Percentiles rank a stretch among this genome's conserved stretches.
phyloP scores from a whole-genome alignment of 2,113 vertebrate species.

The Corydoras maculifer region DNA sequence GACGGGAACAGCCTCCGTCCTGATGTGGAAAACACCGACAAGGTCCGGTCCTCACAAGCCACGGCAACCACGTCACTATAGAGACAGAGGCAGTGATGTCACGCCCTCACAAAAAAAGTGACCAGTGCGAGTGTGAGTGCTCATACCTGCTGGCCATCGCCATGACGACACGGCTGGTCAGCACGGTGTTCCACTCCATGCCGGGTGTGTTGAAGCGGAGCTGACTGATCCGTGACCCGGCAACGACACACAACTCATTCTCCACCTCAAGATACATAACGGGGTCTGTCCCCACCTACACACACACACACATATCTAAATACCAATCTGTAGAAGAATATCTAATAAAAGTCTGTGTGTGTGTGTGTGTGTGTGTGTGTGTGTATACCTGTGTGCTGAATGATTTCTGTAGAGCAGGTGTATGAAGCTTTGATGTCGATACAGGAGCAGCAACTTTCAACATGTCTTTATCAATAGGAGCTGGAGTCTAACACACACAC shows the following conservation, averaged over 20 bases:
- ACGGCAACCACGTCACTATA: slow-evolving; percentile 82
- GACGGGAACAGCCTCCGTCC: slow-evolving; percentile 88
- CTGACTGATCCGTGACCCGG: slow-evolving; percentile 82
- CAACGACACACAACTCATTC: slow-evolving; percentile 79
- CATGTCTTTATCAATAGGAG: slow-evolving; percentile 75
- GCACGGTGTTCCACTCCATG: slow-evolving; percentile 83
- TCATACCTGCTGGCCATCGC: slow-evolving; percentile 84
- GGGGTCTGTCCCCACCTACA: slow-evolving; percentile 83
- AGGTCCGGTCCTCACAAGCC: slow-evolving; percentile 82
- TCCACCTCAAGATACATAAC: slow-evolving; percentile 90
- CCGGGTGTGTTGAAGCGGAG: slow-evolving; percentile 85
- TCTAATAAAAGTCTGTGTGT: not conserved
- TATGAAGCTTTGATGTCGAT: slow-evolving; percentile 76
- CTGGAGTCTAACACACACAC: slow-evolving; percentile 54
- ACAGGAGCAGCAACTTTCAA: slow-evolving; percentile 67
- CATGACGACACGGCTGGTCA: slow-evolving; percentile 81
- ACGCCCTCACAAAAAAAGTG: not conserved
- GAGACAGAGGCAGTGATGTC: not conserved
- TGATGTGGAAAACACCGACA: slow-evolving; percentile 87
- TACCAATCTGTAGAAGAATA: not conserved
- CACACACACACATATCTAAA: slow-evolving; percentile 1
- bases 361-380: not conserved
- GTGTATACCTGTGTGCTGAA: slow-evolving; percentile 79
- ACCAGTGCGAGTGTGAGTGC: slow-evolving; percentile 8
- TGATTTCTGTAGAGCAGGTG: slow-evolving; percentile 76